phyloP scores from a whole-genome alignment of 2,113 vertebrate species.

The Hepsetus odoe region DNA sequence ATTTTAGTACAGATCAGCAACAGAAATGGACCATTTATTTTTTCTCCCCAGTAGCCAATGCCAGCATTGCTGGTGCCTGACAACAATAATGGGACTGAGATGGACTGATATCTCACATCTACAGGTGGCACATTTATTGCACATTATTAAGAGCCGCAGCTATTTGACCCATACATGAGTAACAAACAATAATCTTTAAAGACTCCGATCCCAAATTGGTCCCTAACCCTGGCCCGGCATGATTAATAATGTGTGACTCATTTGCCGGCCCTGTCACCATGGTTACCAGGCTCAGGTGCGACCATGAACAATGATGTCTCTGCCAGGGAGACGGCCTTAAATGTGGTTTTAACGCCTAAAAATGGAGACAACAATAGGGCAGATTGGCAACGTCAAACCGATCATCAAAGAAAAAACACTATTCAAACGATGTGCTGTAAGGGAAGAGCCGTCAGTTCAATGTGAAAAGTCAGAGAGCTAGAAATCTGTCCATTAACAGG shows the following conservation, averaged over 20 bases:
- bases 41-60: no score
- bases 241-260: conserved; percentile 39
- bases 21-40: no score
- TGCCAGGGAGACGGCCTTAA: neutral
- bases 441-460: neutral
- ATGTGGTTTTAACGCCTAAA: neutral
- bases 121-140: neutral
- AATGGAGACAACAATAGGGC: neutral
- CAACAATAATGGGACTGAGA: no score
- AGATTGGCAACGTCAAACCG: neutral
- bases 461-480: neutral
- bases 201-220: neutral
- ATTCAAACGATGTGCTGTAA: no score
- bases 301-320: conserved; percentile 42
- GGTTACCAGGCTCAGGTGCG: conserved; percentile 47
- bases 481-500: neutral
- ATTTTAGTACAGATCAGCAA: no score
- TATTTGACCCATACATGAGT: neutral
- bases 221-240: neutral
- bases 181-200: neutral
- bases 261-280: conserved; percentile 28
- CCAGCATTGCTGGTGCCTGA: no score
- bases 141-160: neutral
- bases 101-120: neutral
- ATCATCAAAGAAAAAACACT: neutral